Evolutionary conservation across 2,113 vertebrate genomes (phyloP), one percentile per base, ranked within the genome.

Genomic region (Galeopterus variegatus): DNA sequence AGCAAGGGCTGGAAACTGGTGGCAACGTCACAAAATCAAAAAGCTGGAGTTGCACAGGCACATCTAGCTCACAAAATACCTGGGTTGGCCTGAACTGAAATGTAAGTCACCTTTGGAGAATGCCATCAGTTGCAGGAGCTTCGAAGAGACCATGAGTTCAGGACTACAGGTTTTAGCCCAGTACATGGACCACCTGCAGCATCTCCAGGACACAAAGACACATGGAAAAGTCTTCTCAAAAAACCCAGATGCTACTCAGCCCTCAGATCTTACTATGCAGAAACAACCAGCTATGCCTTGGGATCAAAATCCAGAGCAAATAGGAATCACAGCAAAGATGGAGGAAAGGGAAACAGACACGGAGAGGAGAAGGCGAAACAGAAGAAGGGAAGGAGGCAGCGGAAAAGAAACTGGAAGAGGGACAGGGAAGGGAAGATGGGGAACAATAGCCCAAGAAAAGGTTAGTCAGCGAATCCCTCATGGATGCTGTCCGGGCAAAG

Each of bases 401-500:
- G 5, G 48, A 72, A 65, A 52, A 82, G 23, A 12, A 87, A 8
- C 17, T 33, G 62, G 28, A 58, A 8, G 5, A 73, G 17, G 41
- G n/a, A 24, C 17, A 24, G 54, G 12, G 33, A 67, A 48, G 17
- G 21, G 45, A 70, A 70, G 36, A 70, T 21, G 41, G 4, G 41
- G 41, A 70, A 21, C 18, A 6, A 17, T 7, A 12, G 56, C 36
- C 41, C 19, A 45, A 19, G 79, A 54, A 45, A 31, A 86, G 58
- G 62, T 15, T 56, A 14, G 45, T 82, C 24, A 81, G 96, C 60
- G 93, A 89, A 75, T 62, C 93, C 4, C 64, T 95, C 50, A 28
- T 95, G 72, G 26, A 79, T 12, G 65, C 48, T 52, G 79, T 95
- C 33, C 93, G 93, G 90, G 65, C 64, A 73, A 89, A 13, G 10